Conservation (phyloP, 23 tunicate genomes). For the Phallusia fumigata region DNA sequence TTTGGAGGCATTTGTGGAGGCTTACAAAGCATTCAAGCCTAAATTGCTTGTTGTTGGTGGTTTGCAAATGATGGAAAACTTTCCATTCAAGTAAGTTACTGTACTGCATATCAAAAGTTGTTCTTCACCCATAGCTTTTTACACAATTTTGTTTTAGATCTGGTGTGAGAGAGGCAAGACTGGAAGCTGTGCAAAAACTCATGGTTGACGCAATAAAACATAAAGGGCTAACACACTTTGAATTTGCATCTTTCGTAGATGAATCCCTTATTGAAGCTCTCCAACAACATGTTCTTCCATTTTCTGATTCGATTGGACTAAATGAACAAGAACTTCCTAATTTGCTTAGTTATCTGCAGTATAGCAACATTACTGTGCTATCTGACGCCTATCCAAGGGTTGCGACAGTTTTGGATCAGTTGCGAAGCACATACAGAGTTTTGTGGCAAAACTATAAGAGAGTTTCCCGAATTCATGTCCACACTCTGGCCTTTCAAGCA, state of each 20-base stretch:
- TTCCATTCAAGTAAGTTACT: slow-evolving; percentile 61
- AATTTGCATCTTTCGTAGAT: slow-evolving; percentile 94
- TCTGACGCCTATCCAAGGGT: slow-evolving; percentile 73
- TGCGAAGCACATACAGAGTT: slow-evolving; percentile 59
- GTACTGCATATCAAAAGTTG: too few relatives aligned
- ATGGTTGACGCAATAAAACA: slow-evolving; percentile 41
- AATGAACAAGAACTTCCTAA: slow-evolving; percentile 96
- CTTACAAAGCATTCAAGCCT: slow-evolving; percentile 46
- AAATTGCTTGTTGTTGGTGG: slow-evolving; percentile 81
- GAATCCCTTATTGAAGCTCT: slow-evolving; percentile 56
- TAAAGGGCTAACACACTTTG: slow-evolving; percentile 72
- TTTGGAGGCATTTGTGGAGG: slow-evolving; percentile 54
- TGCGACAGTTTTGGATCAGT: slow-evolving; percentile 87
- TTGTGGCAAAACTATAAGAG: slow-evolving; percentile 25
- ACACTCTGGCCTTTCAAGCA: slow-evolving; percentile 97
- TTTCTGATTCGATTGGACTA: slow-evolving; percentile 91
- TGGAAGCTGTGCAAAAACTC: slow-evolving; percentile 43
- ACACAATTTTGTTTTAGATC: slow-evolving; percentile 26
- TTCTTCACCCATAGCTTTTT: not conserved
- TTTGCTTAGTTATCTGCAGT: slow-evolving; percentile 64
- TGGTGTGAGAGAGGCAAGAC: slow-evolving; percentile 53
- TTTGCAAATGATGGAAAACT: slow-evolving; percentile 92
- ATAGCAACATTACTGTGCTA: slow-evolving; percentile 64
- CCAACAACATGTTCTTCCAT: slow-evolving; percentile 57
- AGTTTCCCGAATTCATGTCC: slow-evolving; percentile 83